These are phyloP conservation scores for Meloidogyne exigua DNA, from an alignment of 1,140 invertebrate species.

Conservation along the genomic window DNA sequence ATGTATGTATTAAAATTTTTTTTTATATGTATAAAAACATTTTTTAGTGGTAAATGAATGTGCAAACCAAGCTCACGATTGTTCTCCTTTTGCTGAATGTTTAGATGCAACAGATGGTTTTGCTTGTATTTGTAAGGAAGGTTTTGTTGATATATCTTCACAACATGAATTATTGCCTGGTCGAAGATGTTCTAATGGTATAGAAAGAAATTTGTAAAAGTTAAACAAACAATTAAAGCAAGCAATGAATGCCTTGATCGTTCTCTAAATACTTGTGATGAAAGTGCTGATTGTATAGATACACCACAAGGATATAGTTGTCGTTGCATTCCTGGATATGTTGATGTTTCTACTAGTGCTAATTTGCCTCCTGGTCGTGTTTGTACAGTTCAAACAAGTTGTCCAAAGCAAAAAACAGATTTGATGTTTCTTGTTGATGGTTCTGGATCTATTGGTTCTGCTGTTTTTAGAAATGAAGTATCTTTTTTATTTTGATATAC, in stretches of 20 bases:
- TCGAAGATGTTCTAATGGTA: conserved; percentile 59
- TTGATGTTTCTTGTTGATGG: conserved; percentile 61
- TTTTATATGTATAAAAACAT: not conserved
- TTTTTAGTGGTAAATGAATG: conserved; percentile 64
- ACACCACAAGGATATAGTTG: conserved; percentile 63
- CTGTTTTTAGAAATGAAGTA: conserved; percentile 60
- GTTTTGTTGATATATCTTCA: conserved; percentile 63
- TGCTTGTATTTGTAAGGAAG: conserved; percentile 64
- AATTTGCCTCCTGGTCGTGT: conserved; percentile 62
- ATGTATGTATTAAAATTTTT: conserved; percentile 40
- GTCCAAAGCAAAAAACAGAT: conserved; percentile 58
- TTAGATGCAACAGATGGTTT: conserved; percentile 63
- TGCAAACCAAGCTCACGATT: conserved; percentile 53
- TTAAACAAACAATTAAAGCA: conserved; percentile 43
- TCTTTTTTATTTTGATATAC: not conserved
- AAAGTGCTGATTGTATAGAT: conserved; percentile 65
- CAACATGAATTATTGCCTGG: conserved; percentile 55
- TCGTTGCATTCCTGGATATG: conserved; percentile 64
- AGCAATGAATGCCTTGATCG: conserved; percentile 59
- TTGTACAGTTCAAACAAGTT: conserved; percentile 60
- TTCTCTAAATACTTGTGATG: conserved; percentile 62
- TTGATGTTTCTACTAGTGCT: conserved; percentile 62
- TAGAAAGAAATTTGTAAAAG: conserved; percentile 3
- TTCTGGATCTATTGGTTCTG: conserved; percentile 62
- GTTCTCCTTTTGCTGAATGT: conserved; percentile 64